Conservation (phyloP, 2,888 invertebrate species). For the Melanotus villosus region DNA sequence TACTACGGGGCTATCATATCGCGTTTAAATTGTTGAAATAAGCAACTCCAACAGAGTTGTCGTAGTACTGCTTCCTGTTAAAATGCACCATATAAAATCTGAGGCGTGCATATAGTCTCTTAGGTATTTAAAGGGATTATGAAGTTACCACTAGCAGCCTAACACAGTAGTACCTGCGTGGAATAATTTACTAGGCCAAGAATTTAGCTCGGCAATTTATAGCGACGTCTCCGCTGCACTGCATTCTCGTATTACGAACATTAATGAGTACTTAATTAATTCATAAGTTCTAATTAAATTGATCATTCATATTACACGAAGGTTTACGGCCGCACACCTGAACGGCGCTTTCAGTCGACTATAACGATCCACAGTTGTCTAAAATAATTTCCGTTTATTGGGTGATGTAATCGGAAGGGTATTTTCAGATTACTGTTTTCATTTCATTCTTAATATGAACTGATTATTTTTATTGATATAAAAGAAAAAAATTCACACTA, state of each 20-base stretch:
- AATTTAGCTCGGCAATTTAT: conserved; percentile 41
- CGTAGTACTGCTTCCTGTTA: neutral
- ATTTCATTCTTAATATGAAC: no score
- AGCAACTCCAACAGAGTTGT: neutral
- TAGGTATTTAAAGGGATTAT: conserved; percentile 39
- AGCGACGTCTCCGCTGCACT: conserved; percentile 38
- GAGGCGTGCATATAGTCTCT: conserved; percentile 15
- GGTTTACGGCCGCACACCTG: conserved; percentile 27
- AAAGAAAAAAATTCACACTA: no score
- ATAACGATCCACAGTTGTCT: conserved; percentile 3
- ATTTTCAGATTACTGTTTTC: no score
- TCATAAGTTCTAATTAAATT: conserved; percentile 45
- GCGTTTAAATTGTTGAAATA: neutral
- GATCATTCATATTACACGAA: conserved; percentile 38
- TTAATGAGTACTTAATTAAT: conserved; percentile 45
- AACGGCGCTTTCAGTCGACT: conserved; percentile 27
- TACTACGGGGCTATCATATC: neutral
- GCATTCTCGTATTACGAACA: conserved; percentile 41
- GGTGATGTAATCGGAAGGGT: no score
- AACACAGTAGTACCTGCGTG: conserved; percentile 25
- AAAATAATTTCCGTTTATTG: no score
- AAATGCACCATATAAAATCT: conserved; percentile 8
- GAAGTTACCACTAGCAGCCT: conserved; percentile 35
- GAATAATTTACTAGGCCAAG: conserved; percentile 42
- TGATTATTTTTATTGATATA: no score